Evolutionary conservation across 2,797 vertebrate genomes (phyloP).

Genomic region (Sebastes oblongus): DNA sequence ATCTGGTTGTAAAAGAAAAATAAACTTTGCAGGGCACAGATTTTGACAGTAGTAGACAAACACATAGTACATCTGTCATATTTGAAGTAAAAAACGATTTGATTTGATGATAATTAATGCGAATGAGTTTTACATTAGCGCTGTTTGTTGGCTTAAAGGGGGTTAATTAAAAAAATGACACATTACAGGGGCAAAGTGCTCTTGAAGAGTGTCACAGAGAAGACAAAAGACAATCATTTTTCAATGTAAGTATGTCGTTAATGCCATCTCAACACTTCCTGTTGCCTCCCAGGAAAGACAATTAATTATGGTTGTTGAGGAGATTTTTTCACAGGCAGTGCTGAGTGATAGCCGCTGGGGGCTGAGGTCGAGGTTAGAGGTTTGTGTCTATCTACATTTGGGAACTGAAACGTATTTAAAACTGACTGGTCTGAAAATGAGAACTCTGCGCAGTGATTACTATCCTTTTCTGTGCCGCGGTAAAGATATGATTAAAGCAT

Average conservation of each 20-base stretch:
- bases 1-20: not conserved
- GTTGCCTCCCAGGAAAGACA: not conserved
- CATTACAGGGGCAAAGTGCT: not conserved
- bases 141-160: not conserved
- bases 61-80: not conserved
- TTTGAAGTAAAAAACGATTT: not conserved
- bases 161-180: not conserved
- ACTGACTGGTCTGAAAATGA: not conserved
- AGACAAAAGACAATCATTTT: not conserved
- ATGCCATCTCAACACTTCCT: not conserved
- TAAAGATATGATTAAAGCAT: not conserved
- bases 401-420: not conserved
- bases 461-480: not conserved
- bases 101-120: slow-evolving; percentile 13
- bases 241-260: not conserved
- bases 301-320: not conserved
- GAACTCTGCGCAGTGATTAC: not conserved
- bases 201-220: not conserved
- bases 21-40: not conserved
- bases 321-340: not conserved
- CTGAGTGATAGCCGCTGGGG: not conserved
- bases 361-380: not conserved
- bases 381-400: not conserved
- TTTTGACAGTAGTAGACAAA: not conserved
- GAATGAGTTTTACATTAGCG: not conserved